Percentiles rank a stretch among this genome's conserved stretches.
These are phyloP conservation scores for Anguilla pacifica DNA, from an alignment of 2,797 vertebrate species.

Conservation along the genomic window DNA sequence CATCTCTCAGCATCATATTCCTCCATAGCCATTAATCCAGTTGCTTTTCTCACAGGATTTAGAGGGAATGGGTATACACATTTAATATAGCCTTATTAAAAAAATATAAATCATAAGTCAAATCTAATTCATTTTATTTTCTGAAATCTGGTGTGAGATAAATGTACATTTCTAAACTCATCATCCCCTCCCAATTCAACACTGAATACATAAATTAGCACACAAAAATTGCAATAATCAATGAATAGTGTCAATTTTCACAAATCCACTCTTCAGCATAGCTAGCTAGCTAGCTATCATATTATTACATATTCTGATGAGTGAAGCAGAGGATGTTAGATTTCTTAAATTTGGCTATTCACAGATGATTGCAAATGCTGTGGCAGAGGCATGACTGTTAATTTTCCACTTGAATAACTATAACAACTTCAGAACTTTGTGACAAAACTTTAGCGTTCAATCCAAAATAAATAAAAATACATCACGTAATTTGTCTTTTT, in stretches of 20 bases:
- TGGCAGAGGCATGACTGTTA: background rate
- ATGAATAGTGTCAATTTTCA: no score
- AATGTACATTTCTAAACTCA: background rate
- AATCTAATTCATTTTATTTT: background rate
- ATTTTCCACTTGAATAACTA: background rate
- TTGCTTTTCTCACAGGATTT: background rate
- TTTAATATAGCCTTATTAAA: background rate
- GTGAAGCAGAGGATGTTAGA: background rate
- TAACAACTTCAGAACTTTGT: background rate
- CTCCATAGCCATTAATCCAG: background rate
- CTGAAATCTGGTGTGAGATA: background rate
- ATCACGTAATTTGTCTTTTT: background rate
- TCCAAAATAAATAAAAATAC: background rate
- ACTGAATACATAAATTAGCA: background rate
- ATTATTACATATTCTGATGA: background rate
- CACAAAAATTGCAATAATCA: no score
- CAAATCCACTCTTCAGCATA: background rate
- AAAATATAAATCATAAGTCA: background rate
- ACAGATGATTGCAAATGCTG: background rate
- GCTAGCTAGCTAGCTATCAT: background rate
- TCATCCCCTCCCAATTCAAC: background rate
- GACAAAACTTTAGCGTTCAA: background rate
- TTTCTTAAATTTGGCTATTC: background rate
- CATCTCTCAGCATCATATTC: background rate
- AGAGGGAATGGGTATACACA: background rate